Percentiles rank a stretch among this genome's conserved stretches.
Conservation (phyloP, 2,888 invertebrate genomes). For the Lithophane semibrunnea region DNA sequence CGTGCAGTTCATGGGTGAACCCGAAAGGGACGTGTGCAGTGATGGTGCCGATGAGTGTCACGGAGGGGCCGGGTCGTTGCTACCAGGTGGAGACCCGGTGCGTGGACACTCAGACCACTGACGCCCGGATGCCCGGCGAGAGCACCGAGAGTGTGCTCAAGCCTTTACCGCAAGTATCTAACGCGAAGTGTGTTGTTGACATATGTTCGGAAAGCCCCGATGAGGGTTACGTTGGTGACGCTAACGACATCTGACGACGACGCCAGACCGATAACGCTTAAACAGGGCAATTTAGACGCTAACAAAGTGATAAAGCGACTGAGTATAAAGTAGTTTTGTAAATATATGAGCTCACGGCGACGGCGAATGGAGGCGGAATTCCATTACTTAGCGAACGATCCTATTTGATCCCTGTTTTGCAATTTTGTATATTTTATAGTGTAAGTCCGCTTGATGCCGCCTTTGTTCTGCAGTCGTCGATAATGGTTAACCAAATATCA, state of each 20-base stretch:
- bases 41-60: constrained; percentile 86
- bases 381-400: constrained; percentile 62
- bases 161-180: constrained; percentile 85
- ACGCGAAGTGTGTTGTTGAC: constrained; percentile 88
- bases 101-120: constrained; percentile 91
- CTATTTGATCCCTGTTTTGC: constrained; percentile 75
- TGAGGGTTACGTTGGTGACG: constrained; percentile 96
- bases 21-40: constrained; percentile 90
- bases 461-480: constrained; percentile 59
- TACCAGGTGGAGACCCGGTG: constrained; percentile 91
- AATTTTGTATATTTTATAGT: constrained; percentile 75
- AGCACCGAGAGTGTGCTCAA: constrained; percentile 84
- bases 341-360: constrained; percentile 70
- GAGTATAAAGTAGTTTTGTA: constrained; percentile 86
- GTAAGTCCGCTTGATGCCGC: constrained; percentile 60
- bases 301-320: constrained; percentile 89
- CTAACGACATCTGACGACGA: constrained; percentile 93
- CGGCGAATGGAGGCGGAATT: constrained; percentile 65
- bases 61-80: constrained; percentile 86
- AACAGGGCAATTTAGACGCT: constrained; percentile 86
- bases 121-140: constrained; percentile 85
- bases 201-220: constrained; percentile 95
- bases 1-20: constrained; percentile 85
- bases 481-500: constrained; percentile 68
- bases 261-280: constrained; percentile 85